A percentile compares a stretch with the other conserved stretches of the same genome.
These are phyloP conservation scores for Lithophane semibrunnea DNA, from an alignment of 2,888 invertebrate genomes.

Conservation along the genomic window DNA sequence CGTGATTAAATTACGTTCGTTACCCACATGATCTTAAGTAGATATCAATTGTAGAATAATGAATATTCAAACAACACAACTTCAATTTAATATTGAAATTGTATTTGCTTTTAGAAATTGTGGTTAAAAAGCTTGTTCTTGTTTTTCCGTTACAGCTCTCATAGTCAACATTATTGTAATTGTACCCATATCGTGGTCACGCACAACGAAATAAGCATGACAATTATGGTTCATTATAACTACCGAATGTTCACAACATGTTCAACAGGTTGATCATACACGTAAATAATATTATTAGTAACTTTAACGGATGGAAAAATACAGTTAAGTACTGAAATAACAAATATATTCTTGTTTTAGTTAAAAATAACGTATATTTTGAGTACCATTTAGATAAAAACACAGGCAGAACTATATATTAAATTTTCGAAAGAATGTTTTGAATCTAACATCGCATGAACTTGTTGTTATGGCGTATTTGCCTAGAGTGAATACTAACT, in stretches of 20 bases:
- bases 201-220: slow-evolving; percentile 66
- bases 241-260: slow-evolving; percentile 63
- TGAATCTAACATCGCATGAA: neutral
- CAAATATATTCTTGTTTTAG: neutral
- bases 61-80: slow-evolving; percentile 55
- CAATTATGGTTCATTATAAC: slow-evolving; percentile 67
- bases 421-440: neutral
- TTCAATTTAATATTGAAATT: slow-evolving; percentile 20
- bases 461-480: slow-evolving; percentile 20
- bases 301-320: slow-evolving; percentile 5
- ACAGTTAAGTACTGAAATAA: neutral
- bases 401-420: neutral
- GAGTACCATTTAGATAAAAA: neutral
- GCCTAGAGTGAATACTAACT: slow-evolving; percentile 46
- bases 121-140: slow-evolving; percentile 44
- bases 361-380: neutral
- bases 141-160: slow-evolving; percentile 57
- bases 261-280: slow-evolving; percentile 49
- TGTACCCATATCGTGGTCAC: slow-evolving; percentile 66
- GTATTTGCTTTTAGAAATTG: slow-evolving; percentile 51
- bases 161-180: slow-evolving; percentile 67
- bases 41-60: slow-evolving; percentile 53
- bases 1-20: slow-evolving; percentile 52
- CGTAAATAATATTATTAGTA: slow-evolving; percentile 21
- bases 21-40: slow-evolving; percentile 60